A percentile compares a stretch with the other conserved stretches of the same genome.
phyloP scores from a whole-genome alignment of 1,140 invertebrate species.

The Aradophagus sp. region DNA sequence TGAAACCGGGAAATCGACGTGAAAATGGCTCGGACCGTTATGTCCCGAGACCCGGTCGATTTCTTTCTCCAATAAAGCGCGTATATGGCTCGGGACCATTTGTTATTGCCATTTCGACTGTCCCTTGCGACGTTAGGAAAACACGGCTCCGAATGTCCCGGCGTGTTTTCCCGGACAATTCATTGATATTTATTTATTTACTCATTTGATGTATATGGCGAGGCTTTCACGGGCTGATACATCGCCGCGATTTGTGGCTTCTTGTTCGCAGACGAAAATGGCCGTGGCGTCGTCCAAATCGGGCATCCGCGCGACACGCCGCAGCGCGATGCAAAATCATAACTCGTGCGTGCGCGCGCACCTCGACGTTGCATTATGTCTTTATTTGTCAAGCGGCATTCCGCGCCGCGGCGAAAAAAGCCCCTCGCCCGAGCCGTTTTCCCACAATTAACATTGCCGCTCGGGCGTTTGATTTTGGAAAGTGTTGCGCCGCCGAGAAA shows the following conservation, averaged over 20 bases:
- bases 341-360: slow-evolving; percentile 29
- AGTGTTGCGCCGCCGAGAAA: slow-evolving; percentile 38
- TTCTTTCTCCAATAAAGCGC: slow-evolving; percentile 29
- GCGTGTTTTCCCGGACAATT: slow-evolving; percentile 34
- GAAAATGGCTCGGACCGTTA: no score
- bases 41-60: neutral
- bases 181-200: slow-evolving; percentile 43
- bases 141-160: slow-evolving; percentile 43
- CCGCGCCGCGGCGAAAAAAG: slow-evolving; percentile 20
- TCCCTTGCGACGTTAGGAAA: slow-evolving; percentile 52
- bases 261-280: slow-evolving; percentile 50
- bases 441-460: slow-evolving; percentile 48
- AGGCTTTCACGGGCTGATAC: slow-evolving; percentile 49
- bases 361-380: slow-evolving; percentile 53
- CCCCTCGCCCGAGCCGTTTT: slow-evolving; percentile 26
- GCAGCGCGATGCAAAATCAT: slow-evolving; percentile 49
- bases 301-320: slow-evolving; percentile 16
- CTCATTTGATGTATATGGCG: slow-evolving; percentile 37
- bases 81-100: slow-evolving; percentile 64
- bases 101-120: slow-evolving; percentile 65
- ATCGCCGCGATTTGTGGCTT: slow-evolving; percentile 37
- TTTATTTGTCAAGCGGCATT: slow-evolving; percentile 57
- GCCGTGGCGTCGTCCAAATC: slow-evolving; percentile 34
- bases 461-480: slow-evolving; percentile 41
- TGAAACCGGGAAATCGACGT: no score